Evolutionary conservation across 2,113 vertebrate genomes (phyloP).

Genomic region (Emydura subglobosa): DNA sequence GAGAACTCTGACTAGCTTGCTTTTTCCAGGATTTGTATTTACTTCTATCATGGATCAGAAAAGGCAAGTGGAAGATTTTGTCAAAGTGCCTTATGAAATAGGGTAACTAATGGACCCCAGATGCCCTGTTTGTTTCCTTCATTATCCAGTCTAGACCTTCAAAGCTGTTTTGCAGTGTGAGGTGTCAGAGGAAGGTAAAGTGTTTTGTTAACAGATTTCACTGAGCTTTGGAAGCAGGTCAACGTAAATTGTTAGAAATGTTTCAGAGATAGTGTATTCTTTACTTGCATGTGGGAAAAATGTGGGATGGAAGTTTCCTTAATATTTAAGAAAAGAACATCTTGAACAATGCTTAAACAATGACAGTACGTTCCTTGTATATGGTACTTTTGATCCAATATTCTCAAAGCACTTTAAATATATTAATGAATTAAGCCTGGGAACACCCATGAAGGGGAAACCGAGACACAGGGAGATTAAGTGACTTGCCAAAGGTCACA

Average conservation of each 20-base stretch:
- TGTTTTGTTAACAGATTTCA: conserved; percentile 71
- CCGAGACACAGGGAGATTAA: not conserved
- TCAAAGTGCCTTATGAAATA: conserved; percentile 67
- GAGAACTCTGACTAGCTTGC: conserved; percentile 58
- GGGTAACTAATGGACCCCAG: conserved; percentile 72
- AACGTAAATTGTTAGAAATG: conserved; percentile 67
- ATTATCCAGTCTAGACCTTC: conserved; percentile 71
- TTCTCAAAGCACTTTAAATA: not conserved
- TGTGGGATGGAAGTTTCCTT: not conserved
- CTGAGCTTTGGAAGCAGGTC: conserved; percentile 71
- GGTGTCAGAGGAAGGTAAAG: conserved; percentile 72
- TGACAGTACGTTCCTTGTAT: not conserved
- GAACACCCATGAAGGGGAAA: not conserved
- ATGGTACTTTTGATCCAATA: not conserved
- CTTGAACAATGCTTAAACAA: conserved; percentile 18
- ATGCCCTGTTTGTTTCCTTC: conserved; percentile 68
- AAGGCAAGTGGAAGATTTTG: conserved; percentile 69
- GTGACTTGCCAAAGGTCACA: not conserved
- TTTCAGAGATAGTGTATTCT: conserved; percentile 59
- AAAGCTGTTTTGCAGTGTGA: conserved; percentile 67
- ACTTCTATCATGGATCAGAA: conserved; percentile 73
- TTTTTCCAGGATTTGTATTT: conserved; percentile 71
- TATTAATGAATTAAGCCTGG: not conserved
- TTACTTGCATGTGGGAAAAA: conserved; percentile 56
- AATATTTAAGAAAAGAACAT: conserved; percentile 36